These are phyloP conservation scores for Athetis lepigone DNA, from an alignment of 2,888 invertebrate species.

Conservation along the genomic window DNA sequence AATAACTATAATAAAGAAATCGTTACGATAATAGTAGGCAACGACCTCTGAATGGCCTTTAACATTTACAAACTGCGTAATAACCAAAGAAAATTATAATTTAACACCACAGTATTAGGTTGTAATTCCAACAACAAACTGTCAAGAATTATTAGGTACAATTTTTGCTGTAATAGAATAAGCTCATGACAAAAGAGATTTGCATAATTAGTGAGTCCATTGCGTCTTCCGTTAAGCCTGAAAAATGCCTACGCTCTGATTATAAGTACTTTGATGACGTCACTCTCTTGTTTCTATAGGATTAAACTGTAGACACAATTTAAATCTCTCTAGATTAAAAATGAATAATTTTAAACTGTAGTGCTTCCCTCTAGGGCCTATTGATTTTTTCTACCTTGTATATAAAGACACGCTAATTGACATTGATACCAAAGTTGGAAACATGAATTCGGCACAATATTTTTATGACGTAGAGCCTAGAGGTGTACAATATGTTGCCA, in stretches of 20 bases:
- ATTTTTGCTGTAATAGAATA: slow-evolving; percentile 68
- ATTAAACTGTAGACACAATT: slow-evolving; percentile 35
- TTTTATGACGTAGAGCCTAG: too few species aligned
- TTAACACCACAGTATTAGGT: slow-evolving; percentile 46
- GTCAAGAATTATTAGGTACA: slow-evolving; percentile 56
- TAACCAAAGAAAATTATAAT: slow-evolving; percentile 46
- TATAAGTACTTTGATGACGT: slow-evolving; percentile 36
- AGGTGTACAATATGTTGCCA: too few species aligned
- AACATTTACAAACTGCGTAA: slow-evolving; percentile 34
- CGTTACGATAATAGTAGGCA: slow-evolving; percentile 38
- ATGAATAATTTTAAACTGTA: slow-evolving; percentile 27
- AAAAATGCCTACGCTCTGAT: slow-evolving; percentile 54
- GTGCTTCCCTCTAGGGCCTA: too few species aligned
- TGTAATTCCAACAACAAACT: slow-evolving; percentile 39
- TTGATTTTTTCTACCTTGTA: too few species aligned
- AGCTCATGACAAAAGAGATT: slow-evolving; percentile 71
- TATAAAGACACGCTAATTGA: too few species aligned
- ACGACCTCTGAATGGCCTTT: slow-evolving; percentile 49
- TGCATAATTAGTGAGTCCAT: slow-evolving; percentile 69
- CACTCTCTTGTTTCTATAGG: slow-evolving; percentile 28
- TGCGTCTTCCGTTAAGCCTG: slow-evolving; percentile 62
- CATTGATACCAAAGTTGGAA: too few species aligned
- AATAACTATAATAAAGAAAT: slow-evolving; percentile 37
- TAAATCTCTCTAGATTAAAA: slow-evolving; percentile 35
- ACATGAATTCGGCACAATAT: too few species aligned